Evolutionary conservation across 1,140 invertebrate species (phyloP).

Genomic region (Drosophila novamexicana): DNA sequence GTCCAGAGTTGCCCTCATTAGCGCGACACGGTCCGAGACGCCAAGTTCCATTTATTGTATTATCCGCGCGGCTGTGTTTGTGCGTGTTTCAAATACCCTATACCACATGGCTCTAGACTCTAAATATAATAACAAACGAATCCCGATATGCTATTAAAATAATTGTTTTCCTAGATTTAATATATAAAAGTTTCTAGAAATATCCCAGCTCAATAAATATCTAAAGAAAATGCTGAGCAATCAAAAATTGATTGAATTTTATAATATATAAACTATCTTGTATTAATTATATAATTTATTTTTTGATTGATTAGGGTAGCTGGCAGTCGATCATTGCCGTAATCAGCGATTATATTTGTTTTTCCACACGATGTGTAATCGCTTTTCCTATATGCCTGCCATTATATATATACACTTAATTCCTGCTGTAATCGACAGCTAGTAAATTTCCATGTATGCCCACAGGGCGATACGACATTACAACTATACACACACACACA

Average conservation of each 20-base stretch:
- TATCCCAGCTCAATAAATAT: too few relatives aligned
- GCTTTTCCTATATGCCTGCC: constrained; percentile 60
- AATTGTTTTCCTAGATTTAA: too few relatives aligned
- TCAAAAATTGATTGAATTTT: background rate
- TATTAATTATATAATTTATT: too few relatives aligned
- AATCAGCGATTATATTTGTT: constrained; percentile 14
- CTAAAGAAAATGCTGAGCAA: too few relatives aligned
- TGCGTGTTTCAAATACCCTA: constrained; percentile 11
- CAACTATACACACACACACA: constrained; percentile 14
- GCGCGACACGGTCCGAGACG: constrained; percentile 29
- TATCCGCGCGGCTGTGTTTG: background rate
- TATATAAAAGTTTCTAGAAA: too few relatives aligned
- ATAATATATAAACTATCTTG: too few relatives aligned
- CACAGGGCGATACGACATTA: constrained; percentile 37
- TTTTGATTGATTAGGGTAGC: constrained; percentile 6
- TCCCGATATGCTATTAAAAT: too few relatives aligned
- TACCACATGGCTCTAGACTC: background rate
- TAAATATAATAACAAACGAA: too few relatives aligned
- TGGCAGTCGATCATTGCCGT: background rate
- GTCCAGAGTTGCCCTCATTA: constrained; percentile 50
- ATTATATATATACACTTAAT: constrained; percentile 46
- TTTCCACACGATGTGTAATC: constrained; percentile 56
- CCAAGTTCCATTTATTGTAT: constrained; percentile 31
- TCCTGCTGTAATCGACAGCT: constrained; percentile 43
- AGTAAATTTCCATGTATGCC: constrained; percentile 79